These are phyloP conservation scores for Carettochelys insculpta DNA, from an alignment of 2,113 vertebrate genomes.

Conservation along the genomic window DNA sequence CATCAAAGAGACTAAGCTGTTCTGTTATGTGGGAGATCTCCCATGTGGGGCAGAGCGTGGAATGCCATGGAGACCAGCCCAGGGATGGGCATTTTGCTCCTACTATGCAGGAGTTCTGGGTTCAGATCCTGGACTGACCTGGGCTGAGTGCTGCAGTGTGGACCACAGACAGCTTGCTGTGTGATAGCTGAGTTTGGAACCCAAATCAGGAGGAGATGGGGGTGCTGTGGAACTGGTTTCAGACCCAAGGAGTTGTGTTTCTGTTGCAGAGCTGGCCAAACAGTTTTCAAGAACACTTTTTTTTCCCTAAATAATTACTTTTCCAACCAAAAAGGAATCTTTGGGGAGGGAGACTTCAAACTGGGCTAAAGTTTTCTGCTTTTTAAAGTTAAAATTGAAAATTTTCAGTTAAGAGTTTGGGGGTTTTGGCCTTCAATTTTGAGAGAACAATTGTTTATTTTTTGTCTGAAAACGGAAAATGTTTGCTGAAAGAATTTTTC, in stretches of 20 bases:
- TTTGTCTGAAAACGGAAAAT: not conserved
- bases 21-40: not conserved
- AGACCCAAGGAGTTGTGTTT: not conserved
- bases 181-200: not conserved
- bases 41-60: not conserved
- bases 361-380: not conserved
- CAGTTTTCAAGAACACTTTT: not conserved
- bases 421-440: not conserved
- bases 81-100: not conserved
- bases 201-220: not conserved
- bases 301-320: not conserved
- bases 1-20: not conserved
- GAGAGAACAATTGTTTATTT: not conserved
- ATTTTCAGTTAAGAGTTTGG: not conserved
- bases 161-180: not conserved
- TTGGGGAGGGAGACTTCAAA: not conserved
- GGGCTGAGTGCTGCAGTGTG: not conserved
- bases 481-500: not conserved
- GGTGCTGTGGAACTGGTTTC: not conserved
- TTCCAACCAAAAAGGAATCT: not conserved
- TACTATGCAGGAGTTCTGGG: not conserved
- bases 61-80: not conserved
- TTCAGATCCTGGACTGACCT: not conserved
- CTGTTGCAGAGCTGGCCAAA: not conserved
- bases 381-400: not conserved